Evolutionary conservation across 2,113 vertebrate species (phyloP).

Genomic region (Diglossa brunneiventris): DNA sequence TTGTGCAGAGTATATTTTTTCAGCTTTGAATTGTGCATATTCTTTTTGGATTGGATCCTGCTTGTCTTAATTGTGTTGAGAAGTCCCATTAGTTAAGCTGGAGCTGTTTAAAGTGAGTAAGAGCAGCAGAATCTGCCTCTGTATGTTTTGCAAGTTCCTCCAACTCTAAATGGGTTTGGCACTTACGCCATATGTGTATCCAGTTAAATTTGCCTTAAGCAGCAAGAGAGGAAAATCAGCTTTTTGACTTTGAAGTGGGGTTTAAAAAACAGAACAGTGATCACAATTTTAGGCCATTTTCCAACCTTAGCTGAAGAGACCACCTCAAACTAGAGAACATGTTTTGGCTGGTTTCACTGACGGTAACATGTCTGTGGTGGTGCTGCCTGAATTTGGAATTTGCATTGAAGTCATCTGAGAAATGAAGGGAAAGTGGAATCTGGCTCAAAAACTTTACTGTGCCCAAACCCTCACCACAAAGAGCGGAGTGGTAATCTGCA

Average conservation of each 20-base stretch:
- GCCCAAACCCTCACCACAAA: slow-evolving; percentile 46
- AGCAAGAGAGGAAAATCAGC: slow-evolving; percentile 42
- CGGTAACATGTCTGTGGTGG: slow-evolving; percentile 49
- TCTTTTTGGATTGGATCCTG: background rate
- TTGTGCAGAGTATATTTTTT: background rate
- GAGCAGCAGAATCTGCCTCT: slow-evolving; percentile 55
- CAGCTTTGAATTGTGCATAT: background rate
- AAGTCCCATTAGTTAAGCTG: slow-evolving; percentile 23
- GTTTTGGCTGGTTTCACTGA: slow-evolving; percentile 61
- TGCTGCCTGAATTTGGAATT: slow-evolving; percentile 52
- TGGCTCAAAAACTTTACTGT: slow-evolving; percentile 14
- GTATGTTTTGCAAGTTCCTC: slow-evolving; percentile 62
- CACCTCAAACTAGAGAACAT: slow-evolving; percentile 40
- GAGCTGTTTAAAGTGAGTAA: slow-evolving; percentile 61
- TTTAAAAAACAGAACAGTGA: slow-evolving; percentile 42
- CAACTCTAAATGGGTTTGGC: slow-evolving; percentile 62
- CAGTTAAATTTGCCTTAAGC: slow-evolving; percentile 61
- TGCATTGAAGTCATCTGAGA: slow-evolving; percentile 30
- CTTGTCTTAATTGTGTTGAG: slow-evolving; percentile 24
- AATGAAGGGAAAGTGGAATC: slow-evolving; percentile 42
- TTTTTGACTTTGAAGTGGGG: slow-evolving; percentile 56
- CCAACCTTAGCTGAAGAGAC: slow-evolving; percentile 47
- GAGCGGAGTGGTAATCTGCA: slow-evolving; percentile 50
- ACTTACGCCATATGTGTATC: slow-evolving; percentile 40
- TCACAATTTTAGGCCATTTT: slow-evolving; percentile 40